Base-by-base conservation (phyloP, 2,888 invertebrate genomes). In the Ceratothoa steindachneri region DNA sequence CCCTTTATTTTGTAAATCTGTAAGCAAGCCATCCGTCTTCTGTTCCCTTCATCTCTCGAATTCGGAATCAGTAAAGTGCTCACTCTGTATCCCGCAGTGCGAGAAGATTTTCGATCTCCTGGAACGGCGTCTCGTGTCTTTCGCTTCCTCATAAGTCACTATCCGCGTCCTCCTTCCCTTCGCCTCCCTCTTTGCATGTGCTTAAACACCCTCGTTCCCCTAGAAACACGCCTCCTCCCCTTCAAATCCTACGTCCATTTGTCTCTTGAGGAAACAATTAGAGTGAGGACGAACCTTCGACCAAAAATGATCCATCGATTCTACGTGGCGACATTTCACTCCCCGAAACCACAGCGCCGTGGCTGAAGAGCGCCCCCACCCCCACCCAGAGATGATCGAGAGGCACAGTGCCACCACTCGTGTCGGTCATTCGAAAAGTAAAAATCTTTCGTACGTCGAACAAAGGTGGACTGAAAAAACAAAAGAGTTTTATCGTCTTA, bases 261-360 rank as follows among this genome's bases (percentile, higher is more conserved):
- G 69, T 73, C 72, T 73, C 72, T 65, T 69, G 71, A 73, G 69
- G 75, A 73, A 75, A 75, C 72, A 75, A 73, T 75, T 75, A 72
- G 65, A 72, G 72, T 28, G 30, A 31, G 72, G 66, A 68, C 72
- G 28, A 67, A 75, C 75, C 72, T 71, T 30, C 73, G 69, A 75
- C 73, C 72, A 73, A 75, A 73, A 75, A 70, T 73, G 73, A 75
- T 75, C 72, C 75, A 73, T 73, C 68, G 75, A 72, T 73, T 67
- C 70, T 19, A 75, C 73, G 75, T 70, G 75, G 75, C 69, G 53
- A 75, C 72, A 75, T 75, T 75, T 73, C 69, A 75, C 31, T 55
- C 2, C 51, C 30, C 30, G 22, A 22, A 15, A 12, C 28, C 9
- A 15, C 67, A 15, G 28, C 24, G 29, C 24, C 28, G 67, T 30